A percentile compares a stretch with the other conserved stretches of the same genome.
Evolutionary conservation across 2,888 invertebrate species (phyloP).

Genomic region (Limnephilus auricula): DNA sequence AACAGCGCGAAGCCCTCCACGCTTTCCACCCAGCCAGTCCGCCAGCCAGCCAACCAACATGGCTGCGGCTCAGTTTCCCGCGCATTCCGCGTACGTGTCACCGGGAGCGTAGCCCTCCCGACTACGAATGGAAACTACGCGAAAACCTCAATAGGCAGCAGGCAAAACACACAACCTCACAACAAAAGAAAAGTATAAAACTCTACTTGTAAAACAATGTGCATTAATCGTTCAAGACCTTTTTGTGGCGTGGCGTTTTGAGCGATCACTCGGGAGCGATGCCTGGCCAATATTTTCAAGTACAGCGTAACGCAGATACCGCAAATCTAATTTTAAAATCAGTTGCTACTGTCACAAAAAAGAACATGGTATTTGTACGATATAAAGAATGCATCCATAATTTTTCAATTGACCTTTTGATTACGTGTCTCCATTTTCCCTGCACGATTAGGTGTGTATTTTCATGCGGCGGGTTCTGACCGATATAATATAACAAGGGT

Average conservation of each 20-base stretch:
- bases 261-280: constrained; percentile 22
- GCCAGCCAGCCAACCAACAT: constrained; percentile 15
- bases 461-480: constrained; percentile 3
- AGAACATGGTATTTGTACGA: background rate
- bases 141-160: background rate
- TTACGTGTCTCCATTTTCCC: constrained; percentile 68
- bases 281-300: constrained; percentile 51
- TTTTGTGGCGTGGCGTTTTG: constrained; percentile 66
- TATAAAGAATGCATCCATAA: background rate
- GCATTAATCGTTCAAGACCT: background rate
- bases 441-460: constrained; percentile 68
- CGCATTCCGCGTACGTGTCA: constrained; percentile 58
- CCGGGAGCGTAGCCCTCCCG: constrained; percentile 41
- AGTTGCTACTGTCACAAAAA: background rate
- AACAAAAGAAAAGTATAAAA: background rate
- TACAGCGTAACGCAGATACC: constrained; percentile 44
- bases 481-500: constrained; percentile 32
- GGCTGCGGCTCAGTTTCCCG: constrained; percentile 51
- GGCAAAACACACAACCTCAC: background rate
- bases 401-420: background rate
- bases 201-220: background rate
- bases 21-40: background rate
- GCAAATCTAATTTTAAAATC: constrained; percentile 3
- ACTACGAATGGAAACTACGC: constrained; percentile 29
- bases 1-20: background rate